Evolutionary conservation across 2,888 invertebrate species (phyloP).

Genomic region (Keiferia lycopersicella): DNA sequence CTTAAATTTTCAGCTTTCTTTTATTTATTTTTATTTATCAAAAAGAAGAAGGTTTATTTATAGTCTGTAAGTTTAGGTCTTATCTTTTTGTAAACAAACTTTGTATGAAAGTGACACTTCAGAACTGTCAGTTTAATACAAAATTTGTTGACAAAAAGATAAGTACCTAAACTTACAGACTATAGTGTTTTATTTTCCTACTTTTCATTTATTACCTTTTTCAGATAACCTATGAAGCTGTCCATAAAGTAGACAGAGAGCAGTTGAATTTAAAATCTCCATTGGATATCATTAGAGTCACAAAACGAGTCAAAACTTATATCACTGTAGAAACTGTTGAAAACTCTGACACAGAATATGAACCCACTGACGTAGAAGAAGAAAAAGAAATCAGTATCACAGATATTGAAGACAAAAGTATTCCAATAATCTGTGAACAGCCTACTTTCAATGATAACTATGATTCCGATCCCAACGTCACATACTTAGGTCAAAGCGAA

Average conservation of each 20-base stretch:
- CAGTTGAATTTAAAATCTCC: conserved; percentile 39
- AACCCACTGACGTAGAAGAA: conserved; percentile 31
- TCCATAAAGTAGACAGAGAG: conserved; percentile 36
- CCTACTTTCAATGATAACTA: not conserved
- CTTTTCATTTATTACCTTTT: too few species aligned
- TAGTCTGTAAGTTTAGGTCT: too few species aligned
- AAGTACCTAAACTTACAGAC: too few species aligned
- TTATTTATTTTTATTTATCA: too few species aligned
- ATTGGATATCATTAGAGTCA: conserved; percentile 40
- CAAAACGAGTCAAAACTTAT: conserved; percentile 45
- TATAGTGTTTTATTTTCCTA: too few species aligned
- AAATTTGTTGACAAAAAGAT: too few species aligned
- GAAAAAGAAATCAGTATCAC: conserved; percentile 32
- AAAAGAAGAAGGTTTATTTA: too few species aligned
- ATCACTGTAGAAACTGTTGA: conserved; percentile 32
- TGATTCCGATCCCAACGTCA: not conserved
- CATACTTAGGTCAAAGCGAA: not conserved
- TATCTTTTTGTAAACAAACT: too few species aligned
- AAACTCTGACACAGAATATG: conserved; percentile 21
- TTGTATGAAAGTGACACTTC: too few species aligned
- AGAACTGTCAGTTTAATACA: too few species aligned
- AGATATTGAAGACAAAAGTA: conserved; percentile 28
- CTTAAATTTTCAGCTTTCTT: too few species aligned
- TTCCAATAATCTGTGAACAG: not conserved
- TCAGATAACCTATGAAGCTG: conserved; percentile 39